Conservation (phyloP, 2,888 invertebrate species). For the Caenorhabditis sp. region DNA sequence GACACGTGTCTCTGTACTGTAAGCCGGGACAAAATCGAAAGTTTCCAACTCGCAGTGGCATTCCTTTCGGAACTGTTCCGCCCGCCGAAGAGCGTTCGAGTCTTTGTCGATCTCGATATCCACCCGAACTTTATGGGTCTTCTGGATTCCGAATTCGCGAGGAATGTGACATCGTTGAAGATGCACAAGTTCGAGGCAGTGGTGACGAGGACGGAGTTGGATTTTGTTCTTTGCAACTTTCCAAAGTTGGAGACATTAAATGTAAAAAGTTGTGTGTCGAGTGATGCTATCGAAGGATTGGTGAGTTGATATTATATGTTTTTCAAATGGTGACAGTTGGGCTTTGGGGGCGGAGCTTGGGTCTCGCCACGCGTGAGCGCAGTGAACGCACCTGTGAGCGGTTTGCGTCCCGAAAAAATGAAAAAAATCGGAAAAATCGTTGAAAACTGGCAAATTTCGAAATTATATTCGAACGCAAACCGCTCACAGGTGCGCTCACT, state of each 20-base stretch:
- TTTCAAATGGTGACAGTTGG: too few relatives aligned
- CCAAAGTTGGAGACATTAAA: neutral
- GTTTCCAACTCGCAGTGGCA: neutral
- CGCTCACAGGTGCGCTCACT: too few relatives aligned
- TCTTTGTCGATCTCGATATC: neutral
- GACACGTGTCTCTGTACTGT: neutral
- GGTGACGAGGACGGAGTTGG: neutral
- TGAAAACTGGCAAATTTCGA: too few relatives aligned
- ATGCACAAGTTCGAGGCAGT: neutral
- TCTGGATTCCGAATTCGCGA: neutral
- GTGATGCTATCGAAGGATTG: too few relatives aligned
- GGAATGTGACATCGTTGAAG: neutral
- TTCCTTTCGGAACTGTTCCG: neutral
- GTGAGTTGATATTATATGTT: too few relatives aligned
- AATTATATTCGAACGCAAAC: too few relatives aligned
- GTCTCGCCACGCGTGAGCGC: too few relatives aligned
- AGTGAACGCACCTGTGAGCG: too few relatives aligned
- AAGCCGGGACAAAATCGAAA: neutral
- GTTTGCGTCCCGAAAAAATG: too few relatives aligned
- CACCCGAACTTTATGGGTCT: neutral
- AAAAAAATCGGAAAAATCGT: too few relatives aligned
- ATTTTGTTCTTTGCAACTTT: neutral
- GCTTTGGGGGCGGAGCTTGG: too few relatives aligned
- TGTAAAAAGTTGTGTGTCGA: too few relatives aligned
- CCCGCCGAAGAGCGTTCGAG: neutral